Evolutionary conservation across 23 tunicate genomes (phyloP).

Genomic region (Halocynthia roretzi): DNA sequence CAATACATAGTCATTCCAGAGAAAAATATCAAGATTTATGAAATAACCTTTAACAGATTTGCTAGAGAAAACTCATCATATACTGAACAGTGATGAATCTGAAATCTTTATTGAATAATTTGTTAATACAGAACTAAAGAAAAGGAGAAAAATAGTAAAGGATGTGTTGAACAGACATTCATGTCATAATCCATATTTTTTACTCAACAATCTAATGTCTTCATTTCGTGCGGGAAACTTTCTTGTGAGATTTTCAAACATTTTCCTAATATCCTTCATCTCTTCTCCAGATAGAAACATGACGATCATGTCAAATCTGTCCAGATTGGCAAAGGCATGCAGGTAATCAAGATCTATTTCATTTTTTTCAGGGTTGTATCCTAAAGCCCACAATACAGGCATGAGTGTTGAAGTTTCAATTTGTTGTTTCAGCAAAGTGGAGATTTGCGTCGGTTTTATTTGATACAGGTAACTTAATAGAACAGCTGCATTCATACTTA

Average conservation of each 20-base stretch:
- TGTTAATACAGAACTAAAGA: no score
- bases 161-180: background rate
- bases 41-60: no score
- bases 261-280: slow-evolving; percentile 6
- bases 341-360: slow-evolving; percentile 36
- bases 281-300: slow-evolving; percentile 62
- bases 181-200: slow-evolving; percentile 15
- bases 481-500: background rate
- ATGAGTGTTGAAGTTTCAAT: slow-evolving; percentile 51
- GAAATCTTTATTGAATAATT: no score
- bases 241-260: background rate
- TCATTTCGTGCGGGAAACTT: background rate
- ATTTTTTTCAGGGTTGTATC: slow-evolving; percentile 1
- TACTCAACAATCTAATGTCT: background rate
- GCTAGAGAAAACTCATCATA: no score
- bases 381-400: slow-evolving; percentile 27
- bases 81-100: no score
- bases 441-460: slow-evolving; percentile 23
- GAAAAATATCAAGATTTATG: no score
- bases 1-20: no score
- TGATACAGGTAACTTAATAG: slow-evolving; percentile 34
- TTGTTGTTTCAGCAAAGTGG: slow-evolving; percentile 59
- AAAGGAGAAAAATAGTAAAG: no score
- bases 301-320: slow-evolving; percentile 64
- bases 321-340: slow-evolving; percentile 18